Evolutionary conservation across 2,113 vertebrate genomes (phyloP).

Genomic region (Setophaga coronata): DNA sequence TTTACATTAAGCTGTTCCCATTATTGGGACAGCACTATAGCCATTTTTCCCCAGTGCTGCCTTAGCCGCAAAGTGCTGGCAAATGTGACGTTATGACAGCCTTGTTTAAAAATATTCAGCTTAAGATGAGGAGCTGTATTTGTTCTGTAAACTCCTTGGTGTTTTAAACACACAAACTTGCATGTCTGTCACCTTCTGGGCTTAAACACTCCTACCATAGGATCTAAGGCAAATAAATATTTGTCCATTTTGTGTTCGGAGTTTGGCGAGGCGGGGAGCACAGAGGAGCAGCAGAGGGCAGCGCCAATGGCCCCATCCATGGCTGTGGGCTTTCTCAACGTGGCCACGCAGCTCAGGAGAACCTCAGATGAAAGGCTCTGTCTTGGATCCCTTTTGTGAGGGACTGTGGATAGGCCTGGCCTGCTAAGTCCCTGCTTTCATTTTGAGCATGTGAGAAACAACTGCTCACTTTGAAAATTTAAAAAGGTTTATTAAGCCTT

Average conservation of each 20-base stretch:
- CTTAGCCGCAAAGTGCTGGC: background rate
- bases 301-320: background rate
- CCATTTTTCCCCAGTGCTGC: background rate
- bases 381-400: background rate
- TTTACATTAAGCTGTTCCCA: conserved; percentile 65
- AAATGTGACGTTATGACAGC: conserved; percentile 31
- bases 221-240: conserved; percentile 56
- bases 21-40: conserved; percentile 20
- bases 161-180: conserved; percentile 50
- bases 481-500: no score
- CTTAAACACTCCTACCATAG: background rate
- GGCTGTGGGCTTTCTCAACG: rapidly evolving
- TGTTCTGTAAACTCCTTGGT: background rate
- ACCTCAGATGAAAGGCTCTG: background rate
- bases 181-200: conserved; percentile 17
- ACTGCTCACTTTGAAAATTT: no score
- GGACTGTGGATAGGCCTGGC: background rate
- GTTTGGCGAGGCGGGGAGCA: rapidly evolving
- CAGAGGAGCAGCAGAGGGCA: background rate
- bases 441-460: background rate
- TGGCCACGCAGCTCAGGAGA: background rate
- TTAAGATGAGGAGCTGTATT: conserved; percentile 26
- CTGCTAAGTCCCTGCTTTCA: background rate
- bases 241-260: background rate
- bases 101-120: conserved; percentile 24